Conservation (phyloP, 2,113 vertebrate species). For the Cranoglanis bouderius region DNA sequence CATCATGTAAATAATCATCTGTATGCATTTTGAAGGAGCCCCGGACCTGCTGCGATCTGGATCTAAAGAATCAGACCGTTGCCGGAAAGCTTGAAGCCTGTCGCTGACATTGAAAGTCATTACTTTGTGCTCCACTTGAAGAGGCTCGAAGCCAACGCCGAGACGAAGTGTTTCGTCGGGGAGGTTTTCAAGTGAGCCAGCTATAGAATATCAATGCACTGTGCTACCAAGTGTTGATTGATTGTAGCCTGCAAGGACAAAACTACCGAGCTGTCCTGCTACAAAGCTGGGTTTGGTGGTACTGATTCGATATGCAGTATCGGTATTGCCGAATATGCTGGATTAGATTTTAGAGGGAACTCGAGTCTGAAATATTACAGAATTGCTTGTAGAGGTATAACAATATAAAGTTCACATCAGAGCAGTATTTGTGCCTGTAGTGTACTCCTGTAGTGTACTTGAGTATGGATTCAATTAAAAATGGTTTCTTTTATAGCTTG, state of each 20-base stretch:
- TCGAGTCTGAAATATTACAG: background rate
- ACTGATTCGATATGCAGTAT: background rate
- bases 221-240: background rate
- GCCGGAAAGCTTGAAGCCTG: background rate
- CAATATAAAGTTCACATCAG: background rate
- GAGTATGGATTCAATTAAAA: background rate
- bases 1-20: constrained; percentile 20
- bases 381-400: background rate
- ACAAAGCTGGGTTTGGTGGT: background rate
- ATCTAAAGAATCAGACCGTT: background rate
- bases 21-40: constrained; percentile 23
- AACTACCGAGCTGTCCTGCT: background rate
- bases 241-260: background rate
- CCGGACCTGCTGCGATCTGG: background rate
- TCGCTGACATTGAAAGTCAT: background rate
- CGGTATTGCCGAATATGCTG: background rate
- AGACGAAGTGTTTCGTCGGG: background rate
- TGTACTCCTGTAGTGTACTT: background rate
- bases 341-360: background rate
- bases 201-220: background rate
- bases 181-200: background rate
- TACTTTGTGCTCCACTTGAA: constrained; percentile 5
- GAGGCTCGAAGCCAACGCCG: background rate
- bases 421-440: background rate
- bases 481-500: background rate